phyloP scores from a whole-genome alignment of 2,888 invertebrate species.

The Lordiphosa fenestrarum region DNA sequence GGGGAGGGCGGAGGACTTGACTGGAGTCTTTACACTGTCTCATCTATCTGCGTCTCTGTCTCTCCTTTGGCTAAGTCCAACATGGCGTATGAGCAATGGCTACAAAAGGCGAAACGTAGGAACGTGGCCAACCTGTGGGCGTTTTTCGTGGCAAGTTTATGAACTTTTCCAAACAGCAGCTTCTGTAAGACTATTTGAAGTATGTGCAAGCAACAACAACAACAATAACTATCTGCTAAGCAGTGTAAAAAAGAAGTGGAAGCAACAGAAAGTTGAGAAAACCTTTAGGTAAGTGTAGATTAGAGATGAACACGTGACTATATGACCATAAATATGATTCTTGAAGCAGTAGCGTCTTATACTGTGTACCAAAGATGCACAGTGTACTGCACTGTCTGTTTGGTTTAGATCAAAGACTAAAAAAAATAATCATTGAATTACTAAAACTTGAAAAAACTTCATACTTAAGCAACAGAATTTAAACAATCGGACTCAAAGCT shows the following conservation, averaged over 20 bases:
- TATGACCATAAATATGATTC: too few species aligned
- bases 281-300: constrained; percentile 8
- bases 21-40: constrained; percentile 32
- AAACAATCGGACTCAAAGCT: too few species aligned
- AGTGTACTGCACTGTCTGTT: too few species aligned
- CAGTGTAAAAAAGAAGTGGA: constrained; percentile 5
- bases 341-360: too few species aligned
- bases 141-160: constrained; percentile 66
- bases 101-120: constrained; percentile 45
- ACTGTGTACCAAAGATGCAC: too few species aligned
- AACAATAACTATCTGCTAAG: constrained; percentile 51
- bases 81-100: constrained; percentile 65
- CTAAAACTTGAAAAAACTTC: too few species aligned
- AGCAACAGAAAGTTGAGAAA: constrained; percentile 19
- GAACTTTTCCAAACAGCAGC: constrained; percentile 56
- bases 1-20: constrained; percentile 35
- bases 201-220: constrained; percentile 56
- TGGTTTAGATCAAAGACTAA: too few species aligned
- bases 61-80: constrained; percentile 29
- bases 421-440: too few species aligned
- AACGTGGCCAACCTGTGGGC: constrained; percentile 67
- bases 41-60: constrained; percentile 9
- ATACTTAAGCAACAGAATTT: too few species aligned
- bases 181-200: constrained; percentile 64
- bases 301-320: constrained; percentile 7